Evolutionary conservation across 2,888 invertebrate genomes (phyloP), one percentile per base, ranked within the genome.

Genomic region (Eupithecia subfuscata): DNA sequence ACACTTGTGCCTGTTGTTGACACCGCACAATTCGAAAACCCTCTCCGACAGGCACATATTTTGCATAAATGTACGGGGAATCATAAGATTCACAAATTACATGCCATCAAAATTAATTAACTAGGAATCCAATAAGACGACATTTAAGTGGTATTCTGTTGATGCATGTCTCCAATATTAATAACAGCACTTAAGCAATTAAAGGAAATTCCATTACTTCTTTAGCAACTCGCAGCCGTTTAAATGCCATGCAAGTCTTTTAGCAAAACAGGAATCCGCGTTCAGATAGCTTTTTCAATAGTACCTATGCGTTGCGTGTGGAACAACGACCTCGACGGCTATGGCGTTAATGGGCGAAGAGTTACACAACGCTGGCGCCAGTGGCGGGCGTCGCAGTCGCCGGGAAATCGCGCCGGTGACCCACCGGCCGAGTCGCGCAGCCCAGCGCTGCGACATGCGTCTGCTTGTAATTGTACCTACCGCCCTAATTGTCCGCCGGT

Each of bases 291-390:
- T 81, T 81, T 83, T 82, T 84, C 85, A 84, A 84, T 82, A 82
- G 83, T 83, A 30, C 30, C 30, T 30, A 84, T 84, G 85, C 86
- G 83, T 87, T 86, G 84, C 89, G 90, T 89, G 89, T 90, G 87
- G 92, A 90, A 90, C 92, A 90, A 89, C 88, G 93, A 93, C 93
- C 94, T 93, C 91, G 89, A 81, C 87, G 84, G 85, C 86, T 85
- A 86, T 82, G 84, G 85, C 86, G 86, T 88, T 89, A 89, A 91
- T 89, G 91, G 84, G 81, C 86, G 89, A 87, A 88, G 85, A 87
- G 89, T 94, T 93, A 91, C 94, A 93, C 93, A 93, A 94, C 90
- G 84, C 84, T 90, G 93, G 94, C 94, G 94, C 94, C 93, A 90
- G 89, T 69, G 67, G 74, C 74, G 70, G 76, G 76, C 76, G 69